Evolutionary conservation across 2,888 invertebrate genomes (phyloP), one percentile per base, ranked within the genome.

Genomic region (Timema cristinae): DNA sequence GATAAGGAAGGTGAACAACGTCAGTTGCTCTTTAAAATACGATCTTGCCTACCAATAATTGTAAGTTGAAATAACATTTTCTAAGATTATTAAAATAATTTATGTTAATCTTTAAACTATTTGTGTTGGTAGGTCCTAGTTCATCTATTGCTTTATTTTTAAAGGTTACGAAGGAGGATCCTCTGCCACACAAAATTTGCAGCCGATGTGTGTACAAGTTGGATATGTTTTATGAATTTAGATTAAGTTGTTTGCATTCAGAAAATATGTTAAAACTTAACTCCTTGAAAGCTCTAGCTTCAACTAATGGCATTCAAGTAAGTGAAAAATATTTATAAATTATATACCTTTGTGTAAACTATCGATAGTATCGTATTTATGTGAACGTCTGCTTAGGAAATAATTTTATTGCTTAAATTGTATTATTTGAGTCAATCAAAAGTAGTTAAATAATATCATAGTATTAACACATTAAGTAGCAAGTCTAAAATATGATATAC

Each of bases 1-100:
- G 90, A 90, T 80, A 89, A 89, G 81, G 89, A 90, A 81, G 88
- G 90, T 70, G 90, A 90, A 80, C 89, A 90, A 81, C 84, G 90
- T 77, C 90, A 90, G 82, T 84, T 90, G 77, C 84, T 89, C 73
- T 89, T 89, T 81, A 90, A 90, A 81, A 85, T 90, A 79, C 86
- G 89, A 79, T 88, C 89, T 78, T 86, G 90, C 79, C 84, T 90
- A 80, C 89, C 89, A 73, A 86, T 88, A 81, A 87, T 87, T 86
- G 90, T 90, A 82, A 88, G 88, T 85, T 32, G 32, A 32, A 32
- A 1, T 1, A 32, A 32, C 32, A 32, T 32, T 2, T 32, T 32
- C 32, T 32, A 59, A 13, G 63, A 74, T 68, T 71, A 69, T 73
- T 52, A 66, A 66, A 66, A 68, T 50, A 70, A 68, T 59, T 67